Evolutionary conservation across 64 coral and sea anemone species (phyloP), one percentile per base, ranked within the genome.

Genomic region (Pocillopora verrucosa): DNA sequence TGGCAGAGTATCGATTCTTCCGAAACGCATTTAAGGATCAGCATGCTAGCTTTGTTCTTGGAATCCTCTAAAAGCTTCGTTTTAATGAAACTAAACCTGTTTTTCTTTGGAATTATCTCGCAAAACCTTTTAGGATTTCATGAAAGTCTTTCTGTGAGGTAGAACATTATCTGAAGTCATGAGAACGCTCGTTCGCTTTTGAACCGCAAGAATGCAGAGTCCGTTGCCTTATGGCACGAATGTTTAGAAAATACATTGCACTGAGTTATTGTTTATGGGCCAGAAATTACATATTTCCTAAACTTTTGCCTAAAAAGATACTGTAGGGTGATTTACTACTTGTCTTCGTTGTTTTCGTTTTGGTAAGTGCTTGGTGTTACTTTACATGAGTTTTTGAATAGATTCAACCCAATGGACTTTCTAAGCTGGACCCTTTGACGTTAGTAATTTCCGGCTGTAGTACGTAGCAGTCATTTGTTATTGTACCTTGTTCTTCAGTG

Each of bases 11-110:
- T 85, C 82, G 68, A 19, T 72, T 85, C 65, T n/a, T 85, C 19
- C 63, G 62, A 85, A 85, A 85, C 82, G 65, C 82, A 72, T 85
- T 72, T 72, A 85, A 24, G 82, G 82, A 85, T 85, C 63, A 85
- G 16, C n/a, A 22, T 72, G 36, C 65, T 85, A 68, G 82, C 69
- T 65, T 85, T 70, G 70, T 85, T 85, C 64, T 37, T 58, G 57
- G 82, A 85, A 85, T 85, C 82, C 82, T 19, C 82, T 72, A 72
- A 85, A 22, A 72, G 35, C 19, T 72, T 17, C 64, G 26, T 2
- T 36, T 72, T 62, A 63, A 72, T 22, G 82, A 85, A 65, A 85
- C 64, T 72, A 72, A 72, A 72, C 82, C 82, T 85, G 82, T 85
- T 85, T 72, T 85, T 85, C 67, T 72, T 85, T 72, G 9, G 82